A percentile compares a stretch with the other conserved stretches of the same genome.
Evolutionary conservation across 2,797 vertebrate species (phyloP).

Genomic region (Sitta carolinensis): DNA sequence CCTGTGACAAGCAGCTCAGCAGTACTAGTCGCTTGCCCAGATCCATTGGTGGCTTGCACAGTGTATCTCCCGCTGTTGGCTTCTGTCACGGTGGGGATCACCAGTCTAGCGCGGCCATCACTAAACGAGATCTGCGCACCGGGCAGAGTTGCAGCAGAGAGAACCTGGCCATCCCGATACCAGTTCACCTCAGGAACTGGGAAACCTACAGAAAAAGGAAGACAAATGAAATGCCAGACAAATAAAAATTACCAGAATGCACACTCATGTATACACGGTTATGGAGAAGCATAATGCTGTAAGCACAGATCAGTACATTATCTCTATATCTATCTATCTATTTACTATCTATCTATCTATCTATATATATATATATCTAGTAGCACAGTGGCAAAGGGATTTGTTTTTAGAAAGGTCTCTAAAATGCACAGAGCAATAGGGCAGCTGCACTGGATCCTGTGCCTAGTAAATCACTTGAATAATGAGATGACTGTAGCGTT

Average conservation of each 20-base stretch:
- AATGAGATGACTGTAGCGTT: neutral
- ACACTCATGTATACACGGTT: rapidly evolving
- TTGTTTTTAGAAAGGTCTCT: neutral
- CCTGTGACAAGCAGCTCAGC: slow-evolving; percentile 96
- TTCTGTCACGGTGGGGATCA: slow-evolving; percentile 88
- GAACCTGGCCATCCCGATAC: slow-evolving; percentile 98
- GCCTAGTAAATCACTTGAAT: neutral
- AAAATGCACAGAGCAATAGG: neutral
- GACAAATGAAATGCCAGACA: neutral
- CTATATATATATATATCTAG: neutral
- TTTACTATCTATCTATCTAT: too few species aligned
- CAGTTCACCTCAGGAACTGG: slow-evolving; percentile 99
- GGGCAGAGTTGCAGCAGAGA: slow-evolving; percentile 90
- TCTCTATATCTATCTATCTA: too few species aligned
- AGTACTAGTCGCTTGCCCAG: slow-evolving; percentile 98
- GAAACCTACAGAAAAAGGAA: slow-evolving; percentile 76
- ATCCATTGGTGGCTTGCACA: slow-evolving; percentile 95
- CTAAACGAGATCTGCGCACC: slow-evolving; percentile 96
- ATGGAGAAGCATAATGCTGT: neutral
- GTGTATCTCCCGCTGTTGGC: slow-evolving; percentile 93
- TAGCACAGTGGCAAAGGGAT: neutral
- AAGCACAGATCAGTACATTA: too few species aligned
- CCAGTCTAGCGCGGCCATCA: slow-evolving; percentile 95
- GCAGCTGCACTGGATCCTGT: neutral
- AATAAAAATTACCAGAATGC: neutral